phyloP scores from a whole-genome alignment of 2,113 vertebrate species.

The Pangasianodon hypophthalmus region DNA sequence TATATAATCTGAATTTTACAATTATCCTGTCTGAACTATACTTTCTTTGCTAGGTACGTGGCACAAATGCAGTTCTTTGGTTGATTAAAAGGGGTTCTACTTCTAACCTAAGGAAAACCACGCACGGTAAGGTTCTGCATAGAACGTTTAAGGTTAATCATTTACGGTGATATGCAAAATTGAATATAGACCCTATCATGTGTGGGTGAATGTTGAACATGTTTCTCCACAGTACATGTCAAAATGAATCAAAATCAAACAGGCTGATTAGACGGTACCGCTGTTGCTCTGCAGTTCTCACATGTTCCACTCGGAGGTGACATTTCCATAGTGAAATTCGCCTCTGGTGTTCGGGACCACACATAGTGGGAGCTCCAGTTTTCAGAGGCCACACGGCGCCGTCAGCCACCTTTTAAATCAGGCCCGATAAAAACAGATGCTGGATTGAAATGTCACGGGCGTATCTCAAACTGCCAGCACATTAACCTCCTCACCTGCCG shows the following conservation, averaged over 20 bases:
- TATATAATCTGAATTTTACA: no score
- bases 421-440: slow-evolving; percentile 75
- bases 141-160: neutral
- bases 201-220: neutral
- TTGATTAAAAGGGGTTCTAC: neutral
- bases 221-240: neutral
- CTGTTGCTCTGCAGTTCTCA: slow-evolving; percentile 27
- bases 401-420: slow-evolving; percentile 68
- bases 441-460: slow-evolving; percentile 79
- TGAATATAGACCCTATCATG: neutral
- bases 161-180: no score
- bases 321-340: slow-evolving; percentile 54
- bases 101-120: neutral
- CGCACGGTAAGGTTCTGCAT: neutral
- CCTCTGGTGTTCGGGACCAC: neutral
- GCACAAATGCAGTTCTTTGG: neutral
- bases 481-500: slow-evolving; percentile 77
- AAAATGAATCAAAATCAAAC: slow-evolving; percentile 2
- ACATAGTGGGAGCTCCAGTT: neutral
- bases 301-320: slow-evolving; percentile 73
- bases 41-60: neutral
- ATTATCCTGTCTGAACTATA: neutral
- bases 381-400: slow-evolving; percentile 1
- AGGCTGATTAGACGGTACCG: neutral
- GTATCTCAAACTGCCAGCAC: slow-evolving; percentile 79